phyloP scores from a whole-genome alignment of 2,888 invertebrate species.

The Drosophila demipolita region DNA sequence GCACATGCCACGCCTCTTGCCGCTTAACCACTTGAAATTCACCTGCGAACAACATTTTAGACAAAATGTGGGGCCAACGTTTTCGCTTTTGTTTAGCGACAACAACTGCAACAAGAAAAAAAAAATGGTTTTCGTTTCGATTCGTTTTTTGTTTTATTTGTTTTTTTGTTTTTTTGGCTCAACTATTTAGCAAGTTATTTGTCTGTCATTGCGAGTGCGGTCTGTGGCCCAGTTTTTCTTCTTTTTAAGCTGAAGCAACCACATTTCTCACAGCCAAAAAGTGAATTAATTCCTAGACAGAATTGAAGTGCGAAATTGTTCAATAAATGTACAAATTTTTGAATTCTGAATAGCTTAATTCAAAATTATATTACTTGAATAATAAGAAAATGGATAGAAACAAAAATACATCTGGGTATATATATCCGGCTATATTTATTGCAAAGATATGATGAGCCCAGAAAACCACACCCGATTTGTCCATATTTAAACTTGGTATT shows the following conservation, averaged over 20 bases:
- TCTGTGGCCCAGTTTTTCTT: conserved; percentile 38
- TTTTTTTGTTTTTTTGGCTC: conserved; percentile 40
- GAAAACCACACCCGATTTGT: not conserved
- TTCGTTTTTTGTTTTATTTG: not conserved
- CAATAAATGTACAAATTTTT: not conserved
- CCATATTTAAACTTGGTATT: not conserved
- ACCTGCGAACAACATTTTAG: conserved; percentile 43
- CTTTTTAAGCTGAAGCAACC: not conserved
- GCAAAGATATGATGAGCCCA: not conserved
- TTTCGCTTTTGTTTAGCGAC: conserved; percentile 56
- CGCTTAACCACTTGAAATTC: conserved; percentile 41
- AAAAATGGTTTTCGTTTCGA: not conserved
- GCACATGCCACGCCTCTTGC: not conserved
- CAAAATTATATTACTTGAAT: not conserved
- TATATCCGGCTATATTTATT: no score
- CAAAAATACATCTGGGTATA: not conserved
- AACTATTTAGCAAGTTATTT: conserved; percentile 52
- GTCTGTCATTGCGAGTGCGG: conserved; percentile 11
- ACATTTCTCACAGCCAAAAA: conserved; percentile 20
- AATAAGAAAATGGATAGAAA: not conserved
- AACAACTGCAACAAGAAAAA: conserved; percentile 9
- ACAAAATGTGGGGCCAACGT: conserved; percentile 35
- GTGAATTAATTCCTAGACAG: conserved; percentile 1
- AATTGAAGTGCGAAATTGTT: not conserved
- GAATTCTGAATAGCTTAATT: not conserved